phyloP scores from a whole-genome alignment of 2,888 invertebrate genomes.

The Leptopterna dolabrata region DNA sequence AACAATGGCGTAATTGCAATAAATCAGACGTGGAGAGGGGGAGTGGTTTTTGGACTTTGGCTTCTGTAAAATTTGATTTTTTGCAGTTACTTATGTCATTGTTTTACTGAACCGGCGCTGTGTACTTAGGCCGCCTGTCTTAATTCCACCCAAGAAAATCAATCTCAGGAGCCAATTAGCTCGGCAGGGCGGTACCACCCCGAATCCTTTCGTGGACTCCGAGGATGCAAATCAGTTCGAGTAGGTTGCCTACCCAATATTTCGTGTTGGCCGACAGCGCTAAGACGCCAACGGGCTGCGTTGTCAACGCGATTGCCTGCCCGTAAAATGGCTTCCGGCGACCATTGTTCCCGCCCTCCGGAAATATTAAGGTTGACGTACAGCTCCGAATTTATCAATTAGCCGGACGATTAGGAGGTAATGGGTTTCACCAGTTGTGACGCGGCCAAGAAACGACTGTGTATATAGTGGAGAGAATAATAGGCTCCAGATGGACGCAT shows the following conservation, averaged over 20 bases:
- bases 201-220: not conserved
- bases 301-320: not conserved
- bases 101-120: too few relatives aligned
- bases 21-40: too few relatives aligned
- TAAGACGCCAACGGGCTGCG: not conserved
- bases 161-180: too few relatives aligned
- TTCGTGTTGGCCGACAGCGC: not conserved
- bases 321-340: not conserved
- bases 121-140: too few relatives aligned
- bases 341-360: conserved; percentile 2
- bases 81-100: too few relatives aligned
- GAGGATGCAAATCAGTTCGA: not conserved
- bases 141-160: too few relatives aligned
- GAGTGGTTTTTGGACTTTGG: too few relatives aligned
- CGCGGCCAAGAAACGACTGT: too few relatives aligned
- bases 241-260: not conserved
- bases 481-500: too few relatives aligned
- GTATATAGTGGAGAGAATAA: too few relatives aligned
- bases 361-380: not conserved
- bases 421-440: not conserved
- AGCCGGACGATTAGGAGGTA: not conserved
- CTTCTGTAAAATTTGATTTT: too few relatives aligned
- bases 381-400: not conserved
- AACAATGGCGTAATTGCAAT: too few relatives aligned
- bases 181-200: not conserved